A percentile compares a stretch with the other conserved stretches of the same genome.
Conservation (phyloP, 2,797 vertebrate genomes). For the Hozukius guyotensis region DNA sequence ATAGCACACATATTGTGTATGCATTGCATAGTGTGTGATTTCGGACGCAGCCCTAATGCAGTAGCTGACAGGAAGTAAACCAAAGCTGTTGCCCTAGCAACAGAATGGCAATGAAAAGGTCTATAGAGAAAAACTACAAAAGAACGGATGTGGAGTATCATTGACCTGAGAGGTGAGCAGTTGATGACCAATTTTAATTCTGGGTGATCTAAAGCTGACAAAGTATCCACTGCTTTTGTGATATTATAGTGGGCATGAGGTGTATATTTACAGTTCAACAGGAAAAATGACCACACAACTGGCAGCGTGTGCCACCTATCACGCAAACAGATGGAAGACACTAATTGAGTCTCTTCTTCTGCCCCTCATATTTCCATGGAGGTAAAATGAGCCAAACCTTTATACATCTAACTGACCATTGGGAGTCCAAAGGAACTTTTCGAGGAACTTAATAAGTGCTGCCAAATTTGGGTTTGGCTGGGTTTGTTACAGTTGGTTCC, state of each 20-base stretch:
- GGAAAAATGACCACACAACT: not conserved
- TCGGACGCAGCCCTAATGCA: too few species aligned
- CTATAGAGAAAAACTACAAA: not conserved
- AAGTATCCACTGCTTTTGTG: not conserved
- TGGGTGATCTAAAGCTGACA: not conserved
- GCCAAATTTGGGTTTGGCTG: slow-evolving; percentile 34
- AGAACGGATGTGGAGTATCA: not conserved
- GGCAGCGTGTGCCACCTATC: not conserved
- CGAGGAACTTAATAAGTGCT: slow-evolving; percentile 4
- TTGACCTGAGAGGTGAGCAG: not conserved
- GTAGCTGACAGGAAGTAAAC: too few species aligned
- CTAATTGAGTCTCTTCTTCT: slow-evolving; percentile 21
- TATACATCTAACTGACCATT: slow-evolving; percentile 2
- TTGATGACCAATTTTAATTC: not conserved
- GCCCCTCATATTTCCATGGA: not conserved
- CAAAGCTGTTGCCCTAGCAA: too few species aligned
- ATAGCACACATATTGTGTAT: too few species aligned
- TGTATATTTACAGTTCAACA: not conserved
- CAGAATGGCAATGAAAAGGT: too few species aligned
- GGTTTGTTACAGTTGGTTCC: slow-evolving; percentile 4
- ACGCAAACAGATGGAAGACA: slow-evolving; percentile 44
- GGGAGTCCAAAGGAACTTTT: slow-evolving; percentile 13
- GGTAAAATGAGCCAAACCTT: slow-evolving; percentile 29
- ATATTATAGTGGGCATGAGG: not conserved
- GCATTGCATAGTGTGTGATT: too few species aligned